Base-by-base conservation (phyloP, 2,113 vertebrate genomes). In the Heloderma charlesbogerti region DNA sequence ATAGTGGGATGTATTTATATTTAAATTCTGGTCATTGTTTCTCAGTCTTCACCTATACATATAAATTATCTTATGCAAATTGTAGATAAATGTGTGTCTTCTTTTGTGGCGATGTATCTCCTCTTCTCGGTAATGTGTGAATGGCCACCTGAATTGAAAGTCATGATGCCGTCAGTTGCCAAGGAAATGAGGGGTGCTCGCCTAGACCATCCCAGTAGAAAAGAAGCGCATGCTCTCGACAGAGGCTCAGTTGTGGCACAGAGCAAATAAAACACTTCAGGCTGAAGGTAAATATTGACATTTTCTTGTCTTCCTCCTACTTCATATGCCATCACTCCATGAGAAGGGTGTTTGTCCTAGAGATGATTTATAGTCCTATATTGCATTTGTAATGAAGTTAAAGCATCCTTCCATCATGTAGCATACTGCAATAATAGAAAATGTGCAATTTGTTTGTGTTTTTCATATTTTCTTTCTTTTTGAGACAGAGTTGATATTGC, bases 351-450 rank as follows among this genome's bases (percentile, higher is more conserved):
- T 72, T 89, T 92, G 80, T 67, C 86, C 27, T 66, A 22, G 92
- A 86, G 77, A 88, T 88, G 87, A 90, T 93, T 91, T 92, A 92
- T 89, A 92, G 89, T 8, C 57, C 37, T 89, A 18, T 54, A 75
- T 48, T 57, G 31, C 16, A 4, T 43, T 92, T 80, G 29, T 4
- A 72, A 75, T 57, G 82, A 34, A n/a, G 69, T 92, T 69, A 95
- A 96, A 95, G 82, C 79, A 93, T 12, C 87, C 48, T n/a, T 95
- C 75, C 83, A 92, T 71, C 66, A 57, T 0, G 88, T 6, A 85
- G 72, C 25, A 92, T 16, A 48, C 15, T 71, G 43, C 31, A 87
- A 92, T 88, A 86, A 43, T 69, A 86, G 87, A 94, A 93, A 89
- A 72, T 93, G 78, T 89, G 25, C 69, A 88, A 1, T 89, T 92